Evolutionary conservation across 2,113 vertebrate species (phyloP), one percentile per base, ranked within the genome.

Genomic region (Callochromis pleurospilus): DNA sequence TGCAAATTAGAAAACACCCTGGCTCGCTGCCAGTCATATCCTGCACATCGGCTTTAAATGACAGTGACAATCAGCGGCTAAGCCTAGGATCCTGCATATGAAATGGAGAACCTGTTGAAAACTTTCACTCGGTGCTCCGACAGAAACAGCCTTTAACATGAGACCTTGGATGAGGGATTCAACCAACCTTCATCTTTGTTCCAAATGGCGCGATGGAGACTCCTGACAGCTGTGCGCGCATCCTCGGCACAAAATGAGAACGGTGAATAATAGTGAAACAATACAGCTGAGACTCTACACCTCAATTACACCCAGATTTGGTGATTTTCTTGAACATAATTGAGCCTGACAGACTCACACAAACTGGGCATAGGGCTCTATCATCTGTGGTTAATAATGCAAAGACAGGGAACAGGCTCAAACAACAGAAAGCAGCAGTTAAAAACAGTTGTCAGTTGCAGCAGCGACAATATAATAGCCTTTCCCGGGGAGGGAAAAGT

Each of bases 331-430:
- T 84, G 26, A 84, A 79, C 10, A 53, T 87, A 87, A 93, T 54
- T 24, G 80, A 85, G 26, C 15, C 45, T 90, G 93, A 79, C 82
- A 84, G 81, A 85, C 19, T 54, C 79, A 83, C 54, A 86, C 33
- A 89, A 86, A 89, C 7, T 54, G 53, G 40, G 9, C 75, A 80
- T 29, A 9, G 15, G 53, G 75, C 55, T 89, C 55, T 33, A 17
- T 19, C 4, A 21, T 91, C 86, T 55, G 45, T 79, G 31, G 55
- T 94, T 42, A 92, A 94, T 93, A 81, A 93, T 93, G 94, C 47
- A 93, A 26, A 80, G 55, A 36, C 6, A 3, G 70, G 81, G 88
- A 91, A 84, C 58, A 85, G 70, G 10, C 79, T 79, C 26, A 86
- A 89, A 86, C 26, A 84, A 38, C 47, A 6, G 38, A 45, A 68